A percentile compares a stretch with the other conserved stretches of the same genome.
These are phyloP conservation scores for Entomyzon cyanotis DNA, from an alignment of 2,113 vertebrate species.

Conservation along the genomic window DNA sequence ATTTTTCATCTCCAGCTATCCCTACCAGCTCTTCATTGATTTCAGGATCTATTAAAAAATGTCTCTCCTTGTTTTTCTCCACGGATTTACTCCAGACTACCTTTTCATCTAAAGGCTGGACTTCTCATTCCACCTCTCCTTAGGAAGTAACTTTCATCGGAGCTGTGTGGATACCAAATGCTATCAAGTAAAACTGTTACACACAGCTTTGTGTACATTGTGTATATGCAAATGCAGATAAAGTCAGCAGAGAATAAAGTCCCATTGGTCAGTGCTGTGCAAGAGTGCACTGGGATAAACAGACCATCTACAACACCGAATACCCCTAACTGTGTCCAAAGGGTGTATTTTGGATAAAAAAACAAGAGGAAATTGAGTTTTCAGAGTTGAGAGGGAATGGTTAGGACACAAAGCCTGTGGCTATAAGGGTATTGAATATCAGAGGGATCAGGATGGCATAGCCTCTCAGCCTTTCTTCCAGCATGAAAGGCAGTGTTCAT, in stretches of 20 bases:
- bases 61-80: neutral
- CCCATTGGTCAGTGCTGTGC: neutral
- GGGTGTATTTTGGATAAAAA: neutral
- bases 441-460: neutral
- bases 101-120: neutral
- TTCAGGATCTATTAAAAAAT: neutral
- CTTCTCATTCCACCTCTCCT: neutral
- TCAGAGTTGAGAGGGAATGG: neutral
- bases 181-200: neutral
- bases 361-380: neutral
- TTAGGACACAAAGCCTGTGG: neutral
- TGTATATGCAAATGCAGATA: neutral
- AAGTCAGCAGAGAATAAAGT: neutral
- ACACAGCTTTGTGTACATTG: neutral
- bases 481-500: neutral
- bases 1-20: neutral
- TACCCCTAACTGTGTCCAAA: neutral
- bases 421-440: neutral
- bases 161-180: neutral
- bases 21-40: neutral
- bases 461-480: neutral
- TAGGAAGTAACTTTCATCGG: neutral
- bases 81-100: constrained; percentile 4
- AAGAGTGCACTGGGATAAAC: neutral
- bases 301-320: neutral